A percentile compares a stretch with the other conserved stretches of the same genome.
phyloP scores from a whole-genome alignment of 2,113 vertebrate species.

The Podocnemis expansa region DNA sequence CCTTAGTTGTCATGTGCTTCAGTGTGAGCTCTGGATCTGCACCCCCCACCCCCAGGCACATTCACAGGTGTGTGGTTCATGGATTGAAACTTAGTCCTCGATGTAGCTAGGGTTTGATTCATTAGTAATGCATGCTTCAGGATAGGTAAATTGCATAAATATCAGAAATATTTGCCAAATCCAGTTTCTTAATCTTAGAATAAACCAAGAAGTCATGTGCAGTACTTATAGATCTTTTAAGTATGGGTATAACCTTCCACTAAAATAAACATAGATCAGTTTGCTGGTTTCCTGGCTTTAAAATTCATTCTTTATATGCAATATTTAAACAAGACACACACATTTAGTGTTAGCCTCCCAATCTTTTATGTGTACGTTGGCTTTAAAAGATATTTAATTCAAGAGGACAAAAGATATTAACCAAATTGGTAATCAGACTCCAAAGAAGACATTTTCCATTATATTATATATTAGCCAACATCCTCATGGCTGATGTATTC shows the following conservation, averaged over 20 bases:
- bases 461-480: background rate
- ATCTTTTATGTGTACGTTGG: background rate
- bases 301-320: background rate
- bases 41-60: background rate
- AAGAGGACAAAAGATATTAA: background rate
- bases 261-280: background rate
- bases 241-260: background rate
- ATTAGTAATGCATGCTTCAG: background rate
- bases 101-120: background rate
- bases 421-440: background rate
- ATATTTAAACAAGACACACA: background rate
- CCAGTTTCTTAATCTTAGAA: conserved; percentile 14
- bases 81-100: background rate
- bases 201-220: conserved; percentile 24
- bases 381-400: background rate
- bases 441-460: conserved; percentile 10
- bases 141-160: background rate
- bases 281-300: background rate
- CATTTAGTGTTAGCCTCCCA: background rate
- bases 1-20: background rate
- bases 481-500: background rate
- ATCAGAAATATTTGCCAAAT: background rate
- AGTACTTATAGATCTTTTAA: background rate
- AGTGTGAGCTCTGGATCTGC: background rate
- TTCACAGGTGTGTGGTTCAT: background rate